phyloP scores from a whole-genome alignment of 2,888 invertebrate genomes.

The Tridacna crocea region DNA sequence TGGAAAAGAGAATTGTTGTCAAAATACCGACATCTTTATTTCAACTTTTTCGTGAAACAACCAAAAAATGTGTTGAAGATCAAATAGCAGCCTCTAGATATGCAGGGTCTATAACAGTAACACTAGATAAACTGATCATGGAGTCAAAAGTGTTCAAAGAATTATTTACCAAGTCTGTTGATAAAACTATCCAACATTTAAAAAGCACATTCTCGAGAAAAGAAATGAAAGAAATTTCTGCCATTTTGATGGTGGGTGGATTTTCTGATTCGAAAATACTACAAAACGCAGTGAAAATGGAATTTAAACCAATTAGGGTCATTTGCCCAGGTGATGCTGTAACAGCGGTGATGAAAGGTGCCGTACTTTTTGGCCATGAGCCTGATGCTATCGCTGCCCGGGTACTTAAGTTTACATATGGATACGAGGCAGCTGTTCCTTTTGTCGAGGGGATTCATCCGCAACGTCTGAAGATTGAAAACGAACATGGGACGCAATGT shows the following conservation, averaged over 20 bases:
- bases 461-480: background rate
- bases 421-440: background rate
- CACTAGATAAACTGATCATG: conserved; percentile 12
- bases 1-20: background rate
- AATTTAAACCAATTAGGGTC: background rate
- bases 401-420: background rate
- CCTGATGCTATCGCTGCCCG: background rate
- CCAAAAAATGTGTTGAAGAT: background rate
- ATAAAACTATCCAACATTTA: background rate
- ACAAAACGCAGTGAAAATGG: background rate
- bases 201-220: background rate
- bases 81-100: background rate
- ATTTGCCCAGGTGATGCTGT: background rate
- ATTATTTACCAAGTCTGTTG: background rate
- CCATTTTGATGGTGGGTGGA: conserved; percentile 8
- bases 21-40: conserved; percentile 26
- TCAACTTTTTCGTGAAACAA: background rate
- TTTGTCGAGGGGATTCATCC: conserved; percentile 2
- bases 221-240: background rate
- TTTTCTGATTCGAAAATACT: background rate
- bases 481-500: background rate
- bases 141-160: background rate
- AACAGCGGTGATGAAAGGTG: background rate
- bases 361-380: background rate
- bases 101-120: background rate